These are phyloP conservation scores for Microcebus tavaratra DNA, from an alignment of 2,113 vertebrate species.

Conservation along the genomic window DNA sequence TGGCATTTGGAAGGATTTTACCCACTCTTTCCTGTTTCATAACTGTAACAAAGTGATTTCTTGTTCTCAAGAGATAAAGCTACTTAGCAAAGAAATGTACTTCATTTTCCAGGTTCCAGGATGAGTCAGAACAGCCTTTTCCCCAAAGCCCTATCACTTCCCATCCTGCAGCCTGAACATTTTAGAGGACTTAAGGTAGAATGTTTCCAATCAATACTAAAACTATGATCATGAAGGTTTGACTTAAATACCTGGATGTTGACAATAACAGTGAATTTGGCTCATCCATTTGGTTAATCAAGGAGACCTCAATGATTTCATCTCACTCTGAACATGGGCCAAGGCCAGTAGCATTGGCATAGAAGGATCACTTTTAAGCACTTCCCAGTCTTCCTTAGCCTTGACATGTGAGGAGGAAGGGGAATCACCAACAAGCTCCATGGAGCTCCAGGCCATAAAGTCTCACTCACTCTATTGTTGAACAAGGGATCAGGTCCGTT, in stretches of 20 bases:
- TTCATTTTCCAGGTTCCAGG: background rate
- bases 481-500: background rate
- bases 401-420: background rate
- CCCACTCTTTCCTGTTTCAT: background rate
- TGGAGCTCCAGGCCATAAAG: background rate
- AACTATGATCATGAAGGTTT: background rate
- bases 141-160: background rate
- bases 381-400: background rate
- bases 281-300: background rate
- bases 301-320: background rate
- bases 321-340: background rate
- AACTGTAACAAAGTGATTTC: slow-evolving; percentile 8
- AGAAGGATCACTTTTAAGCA: background rate
- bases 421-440: background rate
- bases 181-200: background rate
- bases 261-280: background rate
- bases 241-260: background rate
- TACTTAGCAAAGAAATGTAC: background rate
- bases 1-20: background rate
- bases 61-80: background rate
- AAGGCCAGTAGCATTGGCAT: background rate
- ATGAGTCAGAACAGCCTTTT: background rate
- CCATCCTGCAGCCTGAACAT: background rate
- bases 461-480: background rate
- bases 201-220: background rate